A percentile compares a stretch with the other conserved stretches of the same genome.
Conservation (phyloP, 2,113 vertebrate species). For the Apus apus region DNA sequence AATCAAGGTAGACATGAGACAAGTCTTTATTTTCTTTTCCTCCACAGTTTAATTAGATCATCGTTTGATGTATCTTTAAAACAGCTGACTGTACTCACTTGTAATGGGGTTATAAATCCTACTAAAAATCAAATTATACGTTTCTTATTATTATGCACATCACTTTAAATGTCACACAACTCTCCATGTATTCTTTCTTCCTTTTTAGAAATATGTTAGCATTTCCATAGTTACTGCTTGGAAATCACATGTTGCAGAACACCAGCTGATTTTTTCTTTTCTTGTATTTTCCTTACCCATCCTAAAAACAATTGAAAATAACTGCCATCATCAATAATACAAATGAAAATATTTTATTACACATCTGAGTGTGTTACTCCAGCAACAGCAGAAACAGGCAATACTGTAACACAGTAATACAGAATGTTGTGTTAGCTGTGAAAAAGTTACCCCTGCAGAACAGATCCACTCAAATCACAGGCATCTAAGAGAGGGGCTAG, state of each 20-base stretch:
- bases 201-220: neutral
- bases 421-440: neutral
- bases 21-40: slow-evolving; percentile 60
- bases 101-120: slow-evolving; percentile 56
- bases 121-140: slow-evolving; percentile 24
- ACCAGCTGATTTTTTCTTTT: neutral
- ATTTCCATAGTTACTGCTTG: neutral
- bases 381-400: neutral
- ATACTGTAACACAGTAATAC: neutral
- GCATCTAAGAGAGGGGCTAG: neutral
- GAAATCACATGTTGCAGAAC: neutral
- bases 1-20: slow-evolving; percentile 45
- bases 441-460: neutral
- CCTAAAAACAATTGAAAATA: neutral
- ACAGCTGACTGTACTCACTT: slow-evolving; percentile 31
- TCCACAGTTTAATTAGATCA: slow-evolving; percentile 52
- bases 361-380: neutral
- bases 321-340: neutral
- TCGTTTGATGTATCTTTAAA: slow-evolving; percentile 19
- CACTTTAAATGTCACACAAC: slow-evolving; percentile 30
- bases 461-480: neutral
- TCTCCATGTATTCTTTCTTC: neutral
- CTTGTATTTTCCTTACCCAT: neutral
- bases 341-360: neutral
- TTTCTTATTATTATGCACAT: slow-evolving; percentile 26